A percentile compares a stretch with the other conserved stretches of the same genome.
These are phyloP conservation scores for Ricordea florida DNA, from an alignment of 92 coral and sea anemone genomes.

Conservation along the genomic window DNA sequence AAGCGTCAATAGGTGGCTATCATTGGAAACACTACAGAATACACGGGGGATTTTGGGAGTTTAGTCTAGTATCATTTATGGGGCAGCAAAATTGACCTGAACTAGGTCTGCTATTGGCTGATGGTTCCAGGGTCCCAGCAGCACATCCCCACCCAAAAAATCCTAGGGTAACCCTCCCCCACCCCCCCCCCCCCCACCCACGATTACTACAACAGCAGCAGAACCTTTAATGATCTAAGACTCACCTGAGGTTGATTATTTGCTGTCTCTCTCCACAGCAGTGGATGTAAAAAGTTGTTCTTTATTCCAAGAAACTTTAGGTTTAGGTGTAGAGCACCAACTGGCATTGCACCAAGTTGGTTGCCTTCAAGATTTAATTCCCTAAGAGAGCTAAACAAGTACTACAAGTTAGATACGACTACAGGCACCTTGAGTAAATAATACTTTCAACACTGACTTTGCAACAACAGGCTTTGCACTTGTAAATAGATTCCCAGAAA, in stretches of 20 bases:
- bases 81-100: too few species aligned
- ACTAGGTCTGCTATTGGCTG: too few species aligned
- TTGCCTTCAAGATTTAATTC: constrained; percentile 91
- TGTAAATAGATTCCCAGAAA: neutral
- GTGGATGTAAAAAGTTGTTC: constrained; percentile 84
- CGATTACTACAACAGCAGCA: too few species aligned
- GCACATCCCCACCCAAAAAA: too few species aligned
- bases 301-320: constrained; percentile 73
- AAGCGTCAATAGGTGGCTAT: too few species aligned
- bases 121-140: too few species aligned
- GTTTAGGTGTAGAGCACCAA: constrained; percentile 55
- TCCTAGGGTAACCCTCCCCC: too few species aligned
- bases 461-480: neutral
- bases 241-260: constrained; percentile 88
- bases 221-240: too few species aligned
- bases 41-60: too few species aligned
- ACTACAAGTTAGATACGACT: neutral
- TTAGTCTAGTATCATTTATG: too few species aligned
- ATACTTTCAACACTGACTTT: neutral
- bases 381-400: constrained; percentile 56
- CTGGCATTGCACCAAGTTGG: constrained; percentile 90
- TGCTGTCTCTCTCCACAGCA: constrained; percentile 94
- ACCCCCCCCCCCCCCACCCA: too few species aligned
- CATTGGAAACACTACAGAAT: too few species aligned
- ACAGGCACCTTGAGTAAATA: neutral